phyloP scores from a whole-genome alignment of 2,113 vertebrate species.

The Machaerirhynchus nigripectus region DNA sequence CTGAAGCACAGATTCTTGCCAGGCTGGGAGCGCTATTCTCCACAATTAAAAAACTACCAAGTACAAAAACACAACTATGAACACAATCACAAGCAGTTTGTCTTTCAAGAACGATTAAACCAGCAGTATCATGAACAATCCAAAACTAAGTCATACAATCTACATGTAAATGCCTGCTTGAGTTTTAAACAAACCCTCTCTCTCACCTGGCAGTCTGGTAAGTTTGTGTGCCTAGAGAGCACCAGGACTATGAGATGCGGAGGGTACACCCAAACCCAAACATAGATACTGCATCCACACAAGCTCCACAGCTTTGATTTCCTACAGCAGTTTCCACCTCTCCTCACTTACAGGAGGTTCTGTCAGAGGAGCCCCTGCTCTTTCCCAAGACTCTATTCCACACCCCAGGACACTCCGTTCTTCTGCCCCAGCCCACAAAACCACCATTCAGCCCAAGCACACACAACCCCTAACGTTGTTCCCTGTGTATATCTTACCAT shows the following conservation, averaged over 20 bases:
- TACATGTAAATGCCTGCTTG: neutral
- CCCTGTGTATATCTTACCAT: rapidly evolving
- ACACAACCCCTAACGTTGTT: neutral
- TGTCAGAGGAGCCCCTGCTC: neutral
- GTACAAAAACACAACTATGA: neutral
- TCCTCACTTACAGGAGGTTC: neutral
- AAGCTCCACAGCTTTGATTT: neutral
- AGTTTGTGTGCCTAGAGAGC: neutral
- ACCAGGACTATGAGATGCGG: rapidly evolving
- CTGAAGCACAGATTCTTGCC: neutral
- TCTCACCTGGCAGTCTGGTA: neutral
- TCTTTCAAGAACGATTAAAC: neutral
- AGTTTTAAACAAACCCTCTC: neutral
- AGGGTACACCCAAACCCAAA: neutral
- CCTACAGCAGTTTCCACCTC: neutral
- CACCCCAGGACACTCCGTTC: neutral
- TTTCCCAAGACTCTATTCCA: neutral
- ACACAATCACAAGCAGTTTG: neutral
- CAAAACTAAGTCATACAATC: neutral
- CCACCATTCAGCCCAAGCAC: neutral
- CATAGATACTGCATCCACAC: neutral
- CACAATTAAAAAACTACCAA: neutral
- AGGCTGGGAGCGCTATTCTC: neutral
- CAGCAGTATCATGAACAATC: neutral
- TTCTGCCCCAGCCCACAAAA: neutral